Percentiles rank a stretch among this genome's conserved stretches.
Conservation (phyloP, 2,888 invertebrate genomes). For the Synanthedon vespiformis region DNA sequence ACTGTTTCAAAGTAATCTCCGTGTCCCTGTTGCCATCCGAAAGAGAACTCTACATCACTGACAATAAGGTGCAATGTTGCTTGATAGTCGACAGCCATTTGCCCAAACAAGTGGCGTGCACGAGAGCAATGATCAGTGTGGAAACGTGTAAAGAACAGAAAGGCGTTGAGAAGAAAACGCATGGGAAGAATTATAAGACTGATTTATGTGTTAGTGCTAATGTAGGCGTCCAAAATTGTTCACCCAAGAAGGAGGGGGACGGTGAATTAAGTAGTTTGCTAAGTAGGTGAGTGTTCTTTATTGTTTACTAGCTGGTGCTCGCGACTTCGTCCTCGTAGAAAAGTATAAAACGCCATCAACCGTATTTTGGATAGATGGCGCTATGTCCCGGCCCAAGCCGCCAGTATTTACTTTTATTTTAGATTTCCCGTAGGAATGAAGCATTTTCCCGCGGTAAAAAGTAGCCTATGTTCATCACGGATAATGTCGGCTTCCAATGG, state of each 20-base stretch:
- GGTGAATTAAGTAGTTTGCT: constrained; percentile 37
- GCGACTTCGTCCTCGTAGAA: no score
- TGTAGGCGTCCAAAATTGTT: constrained; percentile 35
- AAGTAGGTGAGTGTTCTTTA: constrained; percentile 39
- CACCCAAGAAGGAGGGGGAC: constrained; percentile 38
- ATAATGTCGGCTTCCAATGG: no score
- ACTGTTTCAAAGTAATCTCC: constrained; percentile 68
- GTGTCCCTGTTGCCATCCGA: constrained; percentile 68
- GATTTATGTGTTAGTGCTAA: constrained; percentile 53
- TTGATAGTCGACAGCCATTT: constrained; percentile 56
- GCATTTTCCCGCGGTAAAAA: no score
- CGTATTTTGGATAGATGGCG: no score
- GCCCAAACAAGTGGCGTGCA: constrained; percentile 75
- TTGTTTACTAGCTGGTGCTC: no score
- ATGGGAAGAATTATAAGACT: constrained; percentile 60
- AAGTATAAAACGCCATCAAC: no score
- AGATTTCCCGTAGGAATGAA: no score
- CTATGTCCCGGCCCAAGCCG: no score
- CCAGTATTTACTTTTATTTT: no score
- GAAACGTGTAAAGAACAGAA: constrained; percentile 61
- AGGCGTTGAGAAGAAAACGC: constrained; percentile 30
- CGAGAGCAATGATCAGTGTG: constrained; percentile 73
- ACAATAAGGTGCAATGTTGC: constrained; percentile 52
- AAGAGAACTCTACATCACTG: constrained; percentile 57
- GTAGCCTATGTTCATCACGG: no score